A percentile compares a stretch with the other conserved stretches of the same genome.
These are phyloP conservation scores for Vesta saturnalis DNA, from an alignment of 2,888 invertebrate species.

Conservation along the genomic window DNA sequence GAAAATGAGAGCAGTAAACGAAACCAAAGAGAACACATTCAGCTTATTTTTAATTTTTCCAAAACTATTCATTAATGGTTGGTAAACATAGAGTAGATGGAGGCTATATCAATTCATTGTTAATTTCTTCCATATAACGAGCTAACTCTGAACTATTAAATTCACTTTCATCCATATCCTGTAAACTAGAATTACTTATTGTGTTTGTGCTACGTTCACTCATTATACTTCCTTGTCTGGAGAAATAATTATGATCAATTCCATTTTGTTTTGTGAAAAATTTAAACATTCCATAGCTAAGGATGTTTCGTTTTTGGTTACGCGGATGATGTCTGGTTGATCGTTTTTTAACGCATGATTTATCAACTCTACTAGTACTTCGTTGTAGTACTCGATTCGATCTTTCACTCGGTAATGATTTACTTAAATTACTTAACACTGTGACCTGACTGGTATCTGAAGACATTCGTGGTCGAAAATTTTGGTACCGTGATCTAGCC, in stretches of 20 bases:
- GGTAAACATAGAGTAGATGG: slow-evolving; percentile 11
- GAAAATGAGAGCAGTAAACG: too few species aligned
- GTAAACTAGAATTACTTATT: slow-evolving; percentile 81
- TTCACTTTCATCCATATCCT: slow-evolving; percentile 75
- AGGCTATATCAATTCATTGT: slow-evolving; percentile 57
- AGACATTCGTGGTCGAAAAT: slow-evolving; percentile 48
- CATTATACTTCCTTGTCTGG: slow-evolving; percentile 26
- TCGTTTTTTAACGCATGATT: neutral
- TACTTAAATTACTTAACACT: slow-evolving; percentile 53
- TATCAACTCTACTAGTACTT: slow-evolving; percentile 18
- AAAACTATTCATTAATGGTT: slow-evolving; percentile 40
- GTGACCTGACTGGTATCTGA: slow-evolving; percentile 56
- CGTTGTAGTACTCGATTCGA: slow-evolving; percentile 48
- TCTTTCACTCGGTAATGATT: slow-evolving; percentile 30
- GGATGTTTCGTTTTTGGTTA: slow-evolving; percentile 20
- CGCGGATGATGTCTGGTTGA: slow-evolving; percentile 3
- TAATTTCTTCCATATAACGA: slow-evolving; percentile 75
- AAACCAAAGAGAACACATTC: too few species aligned
- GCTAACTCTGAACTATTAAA: slow-evolving; percentile 75
- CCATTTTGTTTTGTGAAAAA: slow-evolving; percentile 23
- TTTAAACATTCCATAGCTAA: slow-evolving; percentile 32
- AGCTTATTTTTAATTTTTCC: too few species aligned
- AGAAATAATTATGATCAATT: slow-evolving; percentile 11
- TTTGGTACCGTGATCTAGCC: slow-evolving; percentile 7
- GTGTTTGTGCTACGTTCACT: slow-evolving; percentile 55